Conservation (phyloP, 2,888 invertebrate genomes). For the Netelia fuscicornis region DNA sequence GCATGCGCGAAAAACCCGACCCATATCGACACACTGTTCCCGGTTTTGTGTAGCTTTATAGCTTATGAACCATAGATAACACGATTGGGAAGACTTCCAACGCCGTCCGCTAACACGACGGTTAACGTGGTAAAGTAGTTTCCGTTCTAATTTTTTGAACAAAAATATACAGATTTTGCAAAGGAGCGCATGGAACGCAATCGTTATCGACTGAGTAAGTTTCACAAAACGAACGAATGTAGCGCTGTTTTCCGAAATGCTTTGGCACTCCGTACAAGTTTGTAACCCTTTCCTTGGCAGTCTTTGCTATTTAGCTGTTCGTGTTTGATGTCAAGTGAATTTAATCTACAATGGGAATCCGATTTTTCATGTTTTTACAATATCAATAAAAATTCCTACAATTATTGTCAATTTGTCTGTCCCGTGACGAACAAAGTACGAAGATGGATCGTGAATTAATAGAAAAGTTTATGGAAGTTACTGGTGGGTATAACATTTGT, state of each 20-base stretch:
- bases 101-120: no score
- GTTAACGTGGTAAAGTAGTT: no score
- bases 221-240: background rate
- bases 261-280: slow-evolving; percentile 19
- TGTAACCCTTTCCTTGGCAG: slow-evolving; percentile 29
- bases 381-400: background rate
- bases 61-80: no score
- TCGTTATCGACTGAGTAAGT: background rate
- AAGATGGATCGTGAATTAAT: slow-evolving; percentile 81
- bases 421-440: slow-evolving; percentile 11
- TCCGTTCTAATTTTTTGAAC: no score
- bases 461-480: slow-evolving; percentile 83
- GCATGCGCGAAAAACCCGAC: no score
- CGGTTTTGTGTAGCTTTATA: background rate
- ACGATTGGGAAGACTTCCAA: no score
- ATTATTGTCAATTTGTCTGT: background rate
- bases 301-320: slow-evolving; percentile 18
- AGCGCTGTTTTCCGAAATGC: slow-evolving; percentile 37
- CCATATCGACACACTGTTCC: no score
- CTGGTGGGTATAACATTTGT: slow-evolving; percentile 74
- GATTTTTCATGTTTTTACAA: slow-evolving; percentile 31
- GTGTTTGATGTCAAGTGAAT: slow-evolving; percentile 48
- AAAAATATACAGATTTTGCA: background rate
- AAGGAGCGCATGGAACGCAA: no score
- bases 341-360: slow-evolving; percentile 49